These are phyloP conservation scores for Lepidocyrtinus sp. DNA, from an alignment of 2,888 invertebrate genomes.

Conservation along the genomic window DNA sequence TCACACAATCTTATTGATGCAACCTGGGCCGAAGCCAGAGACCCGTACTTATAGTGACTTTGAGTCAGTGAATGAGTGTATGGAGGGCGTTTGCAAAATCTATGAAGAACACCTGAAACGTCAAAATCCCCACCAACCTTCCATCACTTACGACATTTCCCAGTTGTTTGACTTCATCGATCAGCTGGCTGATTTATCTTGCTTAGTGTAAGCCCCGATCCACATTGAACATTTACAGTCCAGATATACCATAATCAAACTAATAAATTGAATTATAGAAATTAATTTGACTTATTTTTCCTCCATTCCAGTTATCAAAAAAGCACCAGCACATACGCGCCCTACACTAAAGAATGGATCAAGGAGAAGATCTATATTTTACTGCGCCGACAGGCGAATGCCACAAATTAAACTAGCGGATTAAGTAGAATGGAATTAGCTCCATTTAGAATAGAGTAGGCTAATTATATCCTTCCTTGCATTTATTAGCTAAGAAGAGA, in stretches of 20 bases:
- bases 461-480: too few species aligned
- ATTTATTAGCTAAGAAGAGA: too few species aligned
- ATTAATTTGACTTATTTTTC: slow-evolving; percentile 17
- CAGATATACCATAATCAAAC: neutral
- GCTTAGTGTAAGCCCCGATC: slow-evolving; percentile 82
- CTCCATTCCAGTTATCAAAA: slow-evolving; percentile 81
- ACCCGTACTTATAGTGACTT: slow-evolving; percentile 98
- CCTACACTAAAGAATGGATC: slow-evolving; percentile 99
- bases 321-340: slow-evolving; percentile 95
- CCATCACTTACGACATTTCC: slow-evolving; percentile 98
- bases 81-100: slow-evolving; percentile 99
- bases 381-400: slow-evolving; percentile 87
- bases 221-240: neutral
- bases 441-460: too few species aligned
- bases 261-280: neutral
- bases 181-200: slow-evolving; percentile 94
- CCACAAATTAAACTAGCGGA: too few species aligned
- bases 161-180: slow-evolving; percentile 99
- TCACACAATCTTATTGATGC: slow-evolving; percentile 91
- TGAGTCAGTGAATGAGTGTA: slow-evolving; percentile 97
- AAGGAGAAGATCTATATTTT: slow-evolving; percentile 98
- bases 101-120: slow-evolving; percentile 98
- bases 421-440: too few species aligned
- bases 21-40: slow-evolving; percentile 87
- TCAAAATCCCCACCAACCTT: slow-evolving; percentile 94